Percentiles rank a stretch among this genome's conserved stretches.
Evolutionary conservation across 2,888 invertebrate species (phyloP).

Genomic region (Petrophora chlorosata): DNA sequence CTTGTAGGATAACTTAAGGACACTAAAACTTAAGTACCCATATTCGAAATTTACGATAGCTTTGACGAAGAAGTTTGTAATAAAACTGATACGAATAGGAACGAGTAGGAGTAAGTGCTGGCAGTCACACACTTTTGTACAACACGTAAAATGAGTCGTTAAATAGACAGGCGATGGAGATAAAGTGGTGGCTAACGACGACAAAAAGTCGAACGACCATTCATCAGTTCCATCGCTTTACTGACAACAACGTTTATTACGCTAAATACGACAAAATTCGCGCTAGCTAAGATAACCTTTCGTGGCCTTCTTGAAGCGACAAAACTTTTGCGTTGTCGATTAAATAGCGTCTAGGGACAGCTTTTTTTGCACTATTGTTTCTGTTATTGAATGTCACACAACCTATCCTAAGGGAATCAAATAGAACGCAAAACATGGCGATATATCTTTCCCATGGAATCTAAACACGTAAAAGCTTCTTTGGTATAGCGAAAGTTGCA

Average conservation of each 20-base stretch:
- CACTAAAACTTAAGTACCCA: slow-evolving; percentile 26
- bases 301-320: not conserved
- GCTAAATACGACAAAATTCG: too few species aligned
- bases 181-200: not conserved
- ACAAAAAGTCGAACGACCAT: not conserved
- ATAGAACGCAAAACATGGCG: too few species aligned
- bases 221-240: not conserved
- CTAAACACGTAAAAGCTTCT: too few species aligned
- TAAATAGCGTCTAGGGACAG: too few species aligned
- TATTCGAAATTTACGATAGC: slow-evolving; percentile 41
- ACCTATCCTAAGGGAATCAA: too few species aligned
- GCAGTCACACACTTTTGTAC: slow-evolving; percentile 30
- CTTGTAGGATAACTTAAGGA: slow-evolving; percentile 24
- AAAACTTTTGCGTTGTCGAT: too few species aligned
- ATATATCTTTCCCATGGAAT: too few species aligned
- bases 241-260: not conserved
- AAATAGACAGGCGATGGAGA: slow-evolving; percentile 30
- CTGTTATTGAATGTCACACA: too few species aligned
- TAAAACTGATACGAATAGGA: slow-evolving; percentile 36
- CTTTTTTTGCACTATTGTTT: too few species aligned
- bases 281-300: not conserved
- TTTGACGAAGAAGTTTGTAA: slow-evolving; percentile 35
- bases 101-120: slow-evolving; percentile 35
- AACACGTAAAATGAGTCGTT: slow-evolving; percentile 42
- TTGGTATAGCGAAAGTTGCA: too few species aligned